Evolutionary conservation across 2,797 vertebrate species (phyloP).

Genomic region (Taeniopygia guttata): DNA sequence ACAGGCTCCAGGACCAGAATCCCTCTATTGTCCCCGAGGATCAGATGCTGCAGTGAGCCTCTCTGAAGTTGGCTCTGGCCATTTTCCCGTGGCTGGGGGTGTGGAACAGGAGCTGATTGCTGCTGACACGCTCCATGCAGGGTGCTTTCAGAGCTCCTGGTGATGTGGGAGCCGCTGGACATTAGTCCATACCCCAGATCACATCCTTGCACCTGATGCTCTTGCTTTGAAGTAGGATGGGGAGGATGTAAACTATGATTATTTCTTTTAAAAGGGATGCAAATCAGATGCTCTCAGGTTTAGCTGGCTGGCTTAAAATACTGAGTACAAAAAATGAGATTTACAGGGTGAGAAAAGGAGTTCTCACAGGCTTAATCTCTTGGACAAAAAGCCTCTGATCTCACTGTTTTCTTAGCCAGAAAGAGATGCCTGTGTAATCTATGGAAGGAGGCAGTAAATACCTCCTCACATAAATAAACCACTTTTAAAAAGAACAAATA

Average conservation of each 20-base stretch:
- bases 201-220: background rate
- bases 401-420: background rate
- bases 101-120: background rate
- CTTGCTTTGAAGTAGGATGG: conserved; percentile 13
- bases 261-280: background rate
- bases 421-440: conserved; percentile 36
- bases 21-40: conserved; percentile 23
- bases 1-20: background rate
- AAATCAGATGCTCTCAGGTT: conserved; percentile 24
- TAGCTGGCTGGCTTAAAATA: conserved; percentile 21
- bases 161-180: background rate
- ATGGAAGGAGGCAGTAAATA: conserved; percentile 20
- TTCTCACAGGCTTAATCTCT: conserved; percentile 10
- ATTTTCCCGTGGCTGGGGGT: background rate
- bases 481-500: background rate
- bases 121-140: background rate
- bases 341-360: conserved; percentile 10
- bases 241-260: background rate
- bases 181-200: background rate
- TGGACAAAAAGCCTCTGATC: conserved; percentile 37
- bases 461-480: conserved; percentile 31
- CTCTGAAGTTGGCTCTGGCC: conserved; percentile 25
- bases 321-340: conserved; percentile 25
- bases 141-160: background rate
- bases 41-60: background rate